Percentiles rank a stretch among this genome's conserved stretches.
Conservation (phyloP, 2,113 vertebrate species). For the Perca schrenkii region DNA sequence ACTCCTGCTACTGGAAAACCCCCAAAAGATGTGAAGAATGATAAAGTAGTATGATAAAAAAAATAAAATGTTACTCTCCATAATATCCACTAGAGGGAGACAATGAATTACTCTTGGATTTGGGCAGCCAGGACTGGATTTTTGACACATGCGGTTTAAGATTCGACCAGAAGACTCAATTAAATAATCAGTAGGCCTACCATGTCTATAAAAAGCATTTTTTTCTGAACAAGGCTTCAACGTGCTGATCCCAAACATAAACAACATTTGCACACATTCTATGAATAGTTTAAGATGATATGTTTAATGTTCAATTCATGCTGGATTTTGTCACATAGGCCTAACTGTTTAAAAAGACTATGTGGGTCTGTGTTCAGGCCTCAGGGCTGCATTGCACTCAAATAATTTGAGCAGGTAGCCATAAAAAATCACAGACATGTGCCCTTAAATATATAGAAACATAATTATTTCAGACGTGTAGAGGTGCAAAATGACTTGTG, state of each 20-base stretch:
- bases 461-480: not conserved
- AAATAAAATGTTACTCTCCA: not conserved
- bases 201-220: not conserved
- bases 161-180: slow-evolving; percentile 8
- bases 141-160: not conserved
- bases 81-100: slow-evolving; percentile 73
- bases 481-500: not conserved
- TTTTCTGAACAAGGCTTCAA: not conserved
- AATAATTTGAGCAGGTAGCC: not conserved
- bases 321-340: not conserved
- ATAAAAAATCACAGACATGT: not conserved
- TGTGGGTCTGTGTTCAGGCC: not conserved
- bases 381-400: not conserved
- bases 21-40: too few relatives aligned
- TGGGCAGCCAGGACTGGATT: not conserved
- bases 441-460: not conserved
- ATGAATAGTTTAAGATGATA: not conserved
- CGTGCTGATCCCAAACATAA: not conserved
- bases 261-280: not conserved
- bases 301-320: not conserved
- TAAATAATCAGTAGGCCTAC: not conserved
- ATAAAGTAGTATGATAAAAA: too few relatives aligned
- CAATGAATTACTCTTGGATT: slow-evolving; percentile 48
- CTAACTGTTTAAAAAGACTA: not conserved
- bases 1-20: not conserved